Conservation (phyloP, 2,113 vertebrate genomes). For the Gorsachius goisagi region DNA sequence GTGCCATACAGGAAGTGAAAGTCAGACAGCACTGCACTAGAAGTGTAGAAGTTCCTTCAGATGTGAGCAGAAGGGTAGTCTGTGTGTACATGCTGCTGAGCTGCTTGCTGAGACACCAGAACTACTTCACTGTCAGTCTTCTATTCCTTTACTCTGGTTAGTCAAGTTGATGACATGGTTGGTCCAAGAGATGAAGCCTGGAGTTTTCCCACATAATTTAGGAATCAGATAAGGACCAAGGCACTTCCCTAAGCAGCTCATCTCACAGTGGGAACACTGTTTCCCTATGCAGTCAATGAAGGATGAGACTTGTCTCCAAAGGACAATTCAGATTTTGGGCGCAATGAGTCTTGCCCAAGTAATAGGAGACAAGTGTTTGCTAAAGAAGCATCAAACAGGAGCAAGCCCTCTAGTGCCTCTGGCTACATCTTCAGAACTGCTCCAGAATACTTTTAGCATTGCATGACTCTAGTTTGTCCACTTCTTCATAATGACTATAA, state of each 20-base stretch:
- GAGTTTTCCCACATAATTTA: neutral
- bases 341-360: no score
- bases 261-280: accelerated
- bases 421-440: neutral
- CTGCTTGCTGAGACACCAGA: neutral
- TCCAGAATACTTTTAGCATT: neutral
- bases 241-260: neutral
- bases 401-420: neutral
- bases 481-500: neutral
- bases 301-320: neutral
- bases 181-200: neutral
- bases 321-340: neutral
- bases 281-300: neutral
- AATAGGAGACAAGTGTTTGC: neutral
- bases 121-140: neutral
- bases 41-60: neutral
- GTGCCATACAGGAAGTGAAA: neutral
- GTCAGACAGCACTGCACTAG: neutral
- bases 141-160: neutral
- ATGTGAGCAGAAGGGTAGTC: neutral
- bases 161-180: neutral
- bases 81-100: neutral
- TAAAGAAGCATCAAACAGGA: neutral
- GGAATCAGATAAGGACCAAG: neutral
- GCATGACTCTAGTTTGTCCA: neutral